Percentiles rank a stretch among this genome's conserved stretches.
Evolutionary conservation across 2,113 vertebrate species (phyloP).

Genomic region (Oreotrochilus melanogaster): DNA sequence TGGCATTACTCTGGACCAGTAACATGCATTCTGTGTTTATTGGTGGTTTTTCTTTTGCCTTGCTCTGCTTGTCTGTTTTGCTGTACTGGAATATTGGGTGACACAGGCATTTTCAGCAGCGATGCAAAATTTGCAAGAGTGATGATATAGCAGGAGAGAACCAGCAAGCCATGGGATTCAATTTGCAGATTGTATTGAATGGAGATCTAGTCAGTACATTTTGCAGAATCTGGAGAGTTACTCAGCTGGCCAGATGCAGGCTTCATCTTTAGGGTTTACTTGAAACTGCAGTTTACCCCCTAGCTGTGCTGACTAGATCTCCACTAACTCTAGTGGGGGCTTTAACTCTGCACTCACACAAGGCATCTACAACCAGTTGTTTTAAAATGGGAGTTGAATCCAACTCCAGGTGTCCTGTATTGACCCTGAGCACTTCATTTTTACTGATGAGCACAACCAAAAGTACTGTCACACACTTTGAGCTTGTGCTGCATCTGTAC

Average conservation of each 20-base stretch:
- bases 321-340: not conserved
- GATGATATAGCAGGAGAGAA: not conserved
- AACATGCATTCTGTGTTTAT: not conserved
- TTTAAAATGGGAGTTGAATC: not conserved
- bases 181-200: not conserved
- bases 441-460: not conserved
- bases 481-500: not conserved
- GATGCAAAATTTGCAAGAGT: not conserved
- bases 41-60: not conserved
- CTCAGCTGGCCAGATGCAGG: not conserved
- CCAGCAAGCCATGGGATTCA: not conserved
- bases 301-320: not conserved
- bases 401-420: not conserved
- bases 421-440: not conserved
- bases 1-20: not conserved
- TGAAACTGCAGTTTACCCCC: not conserved
- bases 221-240: not conserved
- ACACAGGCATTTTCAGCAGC: not conserved
- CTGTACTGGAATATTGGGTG: not conserved
- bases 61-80: not conserved
- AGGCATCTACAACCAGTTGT: accelerated
- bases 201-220: not conserved
- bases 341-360: not conserved
- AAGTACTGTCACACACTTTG: not conserved
- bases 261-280: not conserved